Evolutionary conservation across 2,888 invertebrate species (phyloP), one percentile per base, ranked within the genome.

Genomic region (Cosmorhoe ocellata): DNA sequence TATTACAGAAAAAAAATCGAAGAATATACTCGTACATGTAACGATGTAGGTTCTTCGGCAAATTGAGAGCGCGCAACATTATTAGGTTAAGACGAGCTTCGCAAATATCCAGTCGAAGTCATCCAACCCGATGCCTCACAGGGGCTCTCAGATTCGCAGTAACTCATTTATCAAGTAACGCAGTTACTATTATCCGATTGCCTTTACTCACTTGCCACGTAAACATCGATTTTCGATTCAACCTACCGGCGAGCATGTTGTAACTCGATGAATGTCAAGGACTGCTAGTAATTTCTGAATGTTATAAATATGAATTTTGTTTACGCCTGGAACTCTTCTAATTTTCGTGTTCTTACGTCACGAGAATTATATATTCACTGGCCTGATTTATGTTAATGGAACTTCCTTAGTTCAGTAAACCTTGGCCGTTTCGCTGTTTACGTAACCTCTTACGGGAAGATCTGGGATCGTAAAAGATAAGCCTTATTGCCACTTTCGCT

Each of bases 181-280:
- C 4, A 12, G 36, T 32, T 18, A 34, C 34, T 10, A 6, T 24
- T 46, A 45, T 46, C 28, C 46, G 32, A 38, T 44, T 32, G 18
- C 18, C 50, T 32, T 41, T 12, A 31, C 36, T 45, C 42, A 24
- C 40, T 33, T 42, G 51, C 38, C 37, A 40, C 34, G 41, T 49
- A 40, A 49, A 55, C 42, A 51, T 51, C 52, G 54, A 54, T 58
- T 55, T 44, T 55, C 49, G 18, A 54, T 54, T 14, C 34, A 34
- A 24, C 9, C 24, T 14, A 12, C 32, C 27, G 39, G 22, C 24
- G 14, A n/a, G 14, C 33, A 49, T 31, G 2, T 39, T 24, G 12
- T 31, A 31, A 34, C 22, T 40, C 50, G 6, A 24, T 24, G 18
- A 50, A 34, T 39, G 33, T 39, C 22, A 39, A 39, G 33, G 39